These are phyloP conservation scores for Agapostemon virescens DNA, from an alignment of 2,888 invertebrate genomes.

Conservation along the genomic window DNA sequence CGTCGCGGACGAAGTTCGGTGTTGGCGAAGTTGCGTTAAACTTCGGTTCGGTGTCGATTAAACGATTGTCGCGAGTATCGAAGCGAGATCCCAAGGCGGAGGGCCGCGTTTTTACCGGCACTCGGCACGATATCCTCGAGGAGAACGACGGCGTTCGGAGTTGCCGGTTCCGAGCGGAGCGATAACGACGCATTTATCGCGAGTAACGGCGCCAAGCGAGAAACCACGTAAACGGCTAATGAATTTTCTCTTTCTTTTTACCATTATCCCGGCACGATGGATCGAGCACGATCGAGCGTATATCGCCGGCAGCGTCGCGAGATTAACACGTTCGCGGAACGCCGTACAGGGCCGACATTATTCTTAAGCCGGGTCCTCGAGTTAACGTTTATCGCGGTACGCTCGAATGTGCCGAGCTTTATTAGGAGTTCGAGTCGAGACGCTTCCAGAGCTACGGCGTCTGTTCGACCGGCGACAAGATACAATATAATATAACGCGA, in stretches of 20 bases:
- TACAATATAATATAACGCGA: neutral
- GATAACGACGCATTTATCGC: conserved; percentile 19
- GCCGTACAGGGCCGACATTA: neutral
- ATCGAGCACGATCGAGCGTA: neutral
- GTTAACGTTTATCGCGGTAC: neutral
- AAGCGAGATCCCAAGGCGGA: neutral
- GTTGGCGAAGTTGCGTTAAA: neutral
- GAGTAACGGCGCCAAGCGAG: neutral
- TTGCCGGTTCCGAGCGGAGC: neutral
- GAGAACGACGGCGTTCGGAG: conserved; percentile 34
- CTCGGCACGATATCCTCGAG: conserved; percentile 32
- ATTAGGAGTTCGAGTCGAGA: neutral
- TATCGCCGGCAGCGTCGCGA: neutral
- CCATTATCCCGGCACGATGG: neutral
- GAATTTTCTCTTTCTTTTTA: neutral
- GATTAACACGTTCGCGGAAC: conserved; percentile 5
- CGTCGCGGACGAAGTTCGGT: neutral
- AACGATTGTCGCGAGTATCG: conserved; percentile 1
- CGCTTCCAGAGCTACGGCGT: too few species aligned
- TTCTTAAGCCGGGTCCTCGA: neutral
- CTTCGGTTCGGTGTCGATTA: neutral
- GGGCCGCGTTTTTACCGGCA: conserved; percentile 34
- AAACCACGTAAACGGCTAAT: conserved; percentile 1
- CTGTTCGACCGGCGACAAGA: neutral
- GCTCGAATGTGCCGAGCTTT: neutral